Conservation (phyloP, 1,140 invertebrate genomes). For the Dendroctonus ponderosae region DNA sequence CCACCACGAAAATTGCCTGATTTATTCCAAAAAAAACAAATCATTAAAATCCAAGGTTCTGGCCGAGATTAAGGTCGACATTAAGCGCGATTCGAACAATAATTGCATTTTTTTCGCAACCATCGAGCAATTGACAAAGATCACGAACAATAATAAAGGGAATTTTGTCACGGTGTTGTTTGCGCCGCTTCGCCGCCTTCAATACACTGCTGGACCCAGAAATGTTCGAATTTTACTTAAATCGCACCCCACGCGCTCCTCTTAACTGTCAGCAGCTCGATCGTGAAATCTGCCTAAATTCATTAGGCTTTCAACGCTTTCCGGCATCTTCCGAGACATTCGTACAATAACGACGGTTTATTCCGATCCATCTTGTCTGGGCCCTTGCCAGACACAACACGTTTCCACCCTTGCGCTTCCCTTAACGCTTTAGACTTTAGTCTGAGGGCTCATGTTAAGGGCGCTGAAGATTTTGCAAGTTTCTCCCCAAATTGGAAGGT, state of each 20-base stretch:
- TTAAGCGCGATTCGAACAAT: slow-evolving; percentile 10
- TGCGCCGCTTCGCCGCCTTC: slow-evolving; percentile 8
- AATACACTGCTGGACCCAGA: slow-evolving; percentile 3
- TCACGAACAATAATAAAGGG: slow-evolving; percentile 28
- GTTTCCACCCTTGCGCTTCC: background rate
- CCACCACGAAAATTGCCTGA: background rate
- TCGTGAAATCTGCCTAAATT: slow-evolving; percentile 2
- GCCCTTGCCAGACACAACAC: background rate
- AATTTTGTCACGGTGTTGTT: slow-evolving; percentile 27
- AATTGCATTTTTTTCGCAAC: slow-evolving; percentile 14
- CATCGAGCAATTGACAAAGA: slow-evolving; percentile 17
- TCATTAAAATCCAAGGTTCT: slow-evolving; percentile 23
- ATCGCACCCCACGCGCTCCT: background rate
- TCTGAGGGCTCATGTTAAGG: background rate
- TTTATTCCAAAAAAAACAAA: slow-evolving; percentile 11
- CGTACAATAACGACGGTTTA: background rate
- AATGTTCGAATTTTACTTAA: background rate
- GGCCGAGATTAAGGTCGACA: slow-evolving; percentile 18
- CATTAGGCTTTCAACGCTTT: slow-evolving; percentile 10
- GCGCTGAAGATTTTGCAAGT: too few species aligned
- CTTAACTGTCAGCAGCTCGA: slow-evolving; percentile 1
- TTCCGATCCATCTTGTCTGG: background rate
- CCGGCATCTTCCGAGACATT: slow-evolving; percentile 1
- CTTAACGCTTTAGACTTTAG: background rate
- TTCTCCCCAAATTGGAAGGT: too few species aligned